These are phyloP conservation scores for Lasioglossum malachurum DNA, from an alignment of 2,888 invertebrate genomes.

Conservation along the genomic window DNA sequence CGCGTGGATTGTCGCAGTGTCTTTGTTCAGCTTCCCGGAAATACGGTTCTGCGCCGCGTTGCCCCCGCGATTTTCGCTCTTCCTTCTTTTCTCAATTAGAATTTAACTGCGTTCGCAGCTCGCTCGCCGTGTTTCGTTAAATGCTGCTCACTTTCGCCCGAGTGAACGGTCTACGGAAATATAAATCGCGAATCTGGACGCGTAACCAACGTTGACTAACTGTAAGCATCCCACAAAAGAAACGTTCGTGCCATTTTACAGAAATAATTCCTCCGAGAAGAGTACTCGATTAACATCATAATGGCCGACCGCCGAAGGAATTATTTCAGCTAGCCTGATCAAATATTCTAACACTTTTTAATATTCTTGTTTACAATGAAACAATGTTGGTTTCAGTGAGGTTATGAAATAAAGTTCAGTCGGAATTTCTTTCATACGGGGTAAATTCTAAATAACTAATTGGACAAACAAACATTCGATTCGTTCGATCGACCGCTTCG, in stretches of 20 bases:
- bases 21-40: conserved; percentile 17
- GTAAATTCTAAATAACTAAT: too few relatives aligned
- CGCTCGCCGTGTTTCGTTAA: neutral
- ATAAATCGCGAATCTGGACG: neutral
- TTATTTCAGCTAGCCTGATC: neutral
- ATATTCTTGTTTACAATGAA: too few relatives aligned
- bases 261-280: neutral
- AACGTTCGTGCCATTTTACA: neutral
- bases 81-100: neutral
- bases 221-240: neutral
- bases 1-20: conserved; percentile 21
- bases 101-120: neutral
- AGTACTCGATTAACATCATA: neutral
- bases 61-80: neutral
- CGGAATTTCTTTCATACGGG: too few relatives aligned
- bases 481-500: too few relatives aligned
- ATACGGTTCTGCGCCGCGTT: conserved; percentile 1
- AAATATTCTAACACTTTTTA: neutral
- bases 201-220: neutral
- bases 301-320: neutral
- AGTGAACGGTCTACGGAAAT: neutral
- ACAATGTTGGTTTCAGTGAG: too few relatives aligned
- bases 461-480: too few relatives aligned
- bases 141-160: neutral
- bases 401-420: too few relatives aligned